Base-by-base conservation (phyloP, 2,888 invertebrate genomes). In the Bombyx huttoni region DNA sequence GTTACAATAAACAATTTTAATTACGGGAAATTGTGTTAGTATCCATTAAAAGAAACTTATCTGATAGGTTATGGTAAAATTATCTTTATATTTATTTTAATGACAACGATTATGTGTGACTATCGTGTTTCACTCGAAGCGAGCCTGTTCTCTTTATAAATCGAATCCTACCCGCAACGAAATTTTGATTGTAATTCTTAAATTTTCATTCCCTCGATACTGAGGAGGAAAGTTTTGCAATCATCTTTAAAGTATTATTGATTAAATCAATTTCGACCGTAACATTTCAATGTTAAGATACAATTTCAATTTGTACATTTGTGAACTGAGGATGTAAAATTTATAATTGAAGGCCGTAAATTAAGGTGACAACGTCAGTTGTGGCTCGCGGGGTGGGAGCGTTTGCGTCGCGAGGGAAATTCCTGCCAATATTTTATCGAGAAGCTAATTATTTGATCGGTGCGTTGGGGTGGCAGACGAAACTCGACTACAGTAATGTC, bases 311-410 rank as follows among this genome's bases (percentile, higher is more conserved):
- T 63, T 54, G 47, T 34, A 51, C 46, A 48, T 46, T 8, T 47
- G 34, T 40, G 52, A 52, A 58, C 58, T 58, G 67, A 65, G 69
- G 75, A 80, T 81, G 78, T 78, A 70, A 81, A 85, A 78, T 88
- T 88, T 85, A 86, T 89, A 89, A 89, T 89, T 89, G 87, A 80
- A 79, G 78, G 80, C 74, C 85, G 87, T 89, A 89, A 89, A 89
- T 89, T 89, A 88, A 89, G 83, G 88, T 89, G 89, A 89, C 89
- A 89, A 78, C 86, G 86, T 83, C 89, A 89, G 85, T 89, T 88
- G 88, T 79, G 85, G 79, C 83, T 71, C 73, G 69, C 67, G 63
- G 71, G 71, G 75, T 65, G 64, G 61, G 60, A 61, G 56, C 67
- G 56, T 57, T 53, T 49, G 61, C 61, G 59, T 58, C 52, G 62